Percentiles rank a stretch among this genome's conserved stretches.
phyloP scores from a whole-genome alignment of 2,888 invertebrate species.

The Helleia helle region DNA sequence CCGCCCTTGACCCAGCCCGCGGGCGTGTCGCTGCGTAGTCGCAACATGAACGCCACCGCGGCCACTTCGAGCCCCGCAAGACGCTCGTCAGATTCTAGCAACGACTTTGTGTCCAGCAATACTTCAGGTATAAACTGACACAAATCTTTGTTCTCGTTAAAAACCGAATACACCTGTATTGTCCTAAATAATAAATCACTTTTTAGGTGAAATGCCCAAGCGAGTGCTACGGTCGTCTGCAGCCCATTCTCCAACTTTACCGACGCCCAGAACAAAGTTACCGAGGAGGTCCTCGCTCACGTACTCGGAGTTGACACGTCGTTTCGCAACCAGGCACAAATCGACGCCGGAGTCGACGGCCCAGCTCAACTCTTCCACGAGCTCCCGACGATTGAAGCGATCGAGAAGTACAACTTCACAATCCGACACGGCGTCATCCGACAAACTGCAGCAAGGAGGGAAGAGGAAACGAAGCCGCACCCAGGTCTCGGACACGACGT shows the following conservation, averaged over 20 bases:
- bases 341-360: slow-evolving; percentile 19
- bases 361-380: slow-evolving; percentile 4
- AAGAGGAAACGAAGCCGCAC: not conserved
- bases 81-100: not conserved
- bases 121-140: not conserved
- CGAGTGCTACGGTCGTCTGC: not conserved
- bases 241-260: not conserved
- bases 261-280: not conserved
- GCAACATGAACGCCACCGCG: not conserved
- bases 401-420: not conserved
- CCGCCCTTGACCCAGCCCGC: not conserved
- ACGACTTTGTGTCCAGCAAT: not conserved
- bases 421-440: not conserved
- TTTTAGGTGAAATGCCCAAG: not conserved
- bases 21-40: slow-evolving; percentile 10
- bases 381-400: not conserved
- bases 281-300: slow-evolving; percentile 17
- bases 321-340: slow-evolving; percentile 23
- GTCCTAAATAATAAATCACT: too few relatives aligned
- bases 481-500: not conserved
- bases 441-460: not conserved
- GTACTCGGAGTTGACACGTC: slow-evolving; percentile 28
- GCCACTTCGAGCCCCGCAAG: not conserved
- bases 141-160: not conserved
- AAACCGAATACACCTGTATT: too few relatives aligned